These are phyloP conservation scores for Oreotrochilus melanogaster DNA, from an alignment of 2,113 vertebrate genomes.

Conservation along the genomic window DNA sequence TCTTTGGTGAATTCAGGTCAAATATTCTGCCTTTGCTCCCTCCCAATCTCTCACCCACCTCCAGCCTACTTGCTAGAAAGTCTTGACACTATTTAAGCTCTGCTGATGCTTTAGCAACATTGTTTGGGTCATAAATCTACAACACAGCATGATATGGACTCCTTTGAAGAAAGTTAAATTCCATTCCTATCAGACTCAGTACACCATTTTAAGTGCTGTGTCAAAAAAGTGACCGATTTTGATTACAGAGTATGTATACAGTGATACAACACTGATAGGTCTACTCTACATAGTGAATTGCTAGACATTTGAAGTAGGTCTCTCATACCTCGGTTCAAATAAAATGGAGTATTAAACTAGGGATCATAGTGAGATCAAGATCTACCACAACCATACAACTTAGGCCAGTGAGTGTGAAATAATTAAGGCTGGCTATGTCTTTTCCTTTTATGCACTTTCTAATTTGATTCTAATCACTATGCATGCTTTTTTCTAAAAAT, in stretches of 20 bases:
- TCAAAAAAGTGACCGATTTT: not conserved
- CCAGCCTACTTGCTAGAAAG: not conserved
- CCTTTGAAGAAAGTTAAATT: not conserved
- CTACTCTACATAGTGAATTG: not conserved
- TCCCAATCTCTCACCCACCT: fast-evolving
- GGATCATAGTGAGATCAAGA: not conserved
- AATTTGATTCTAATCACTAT: not conserved
- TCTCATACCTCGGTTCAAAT: not conserved
- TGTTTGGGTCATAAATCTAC: not conserved
- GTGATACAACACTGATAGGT: not conserved
- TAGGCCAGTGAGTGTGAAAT: too few relatives aligned
- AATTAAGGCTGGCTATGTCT: not conserved
- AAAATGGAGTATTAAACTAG: not conserved
- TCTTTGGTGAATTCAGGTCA: not conserved
- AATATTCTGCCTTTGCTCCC: fast-evolving
- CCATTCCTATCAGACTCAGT: not conserved
- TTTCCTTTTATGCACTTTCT: not conserved
- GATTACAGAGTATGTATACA: fast-evolving
- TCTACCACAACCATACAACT: not conserved
- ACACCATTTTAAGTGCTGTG: not conserved
- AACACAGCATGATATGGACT: not conserved
- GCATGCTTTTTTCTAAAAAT: not conserved
- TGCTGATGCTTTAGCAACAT: fast-evolving
- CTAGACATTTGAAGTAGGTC: not conserved
- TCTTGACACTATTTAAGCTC: not conserved